These are phyloP conservation scores for Paracanthobrama guichenoti DNA, from an alignment of 2,113 vertebrate genomes.

Conservation along the genomic window DNA sequence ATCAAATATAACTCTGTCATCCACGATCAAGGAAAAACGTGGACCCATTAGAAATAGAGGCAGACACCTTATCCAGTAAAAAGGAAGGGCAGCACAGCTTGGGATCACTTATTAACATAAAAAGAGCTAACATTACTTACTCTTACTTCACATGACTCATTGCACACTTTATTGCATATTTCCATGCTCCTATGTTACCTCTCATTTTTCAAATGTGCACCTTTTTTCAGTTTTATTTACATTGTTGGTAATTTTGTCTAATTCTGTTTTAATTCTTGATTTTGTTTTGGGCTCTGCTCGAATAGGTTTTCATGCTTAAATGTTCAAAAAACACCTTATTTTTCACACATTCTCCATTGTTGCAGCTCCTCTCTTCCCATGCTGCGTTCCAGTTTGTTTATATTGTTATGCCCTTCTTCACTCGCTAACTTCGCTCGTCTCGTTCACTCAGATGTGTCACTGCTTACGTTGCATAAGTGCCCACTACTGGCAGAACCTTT, in stretches of 20 bases:
- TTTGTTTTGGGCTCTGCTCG: too few species aligned
- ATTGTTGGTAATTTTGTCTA: neutral
- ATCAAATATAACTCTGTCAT: neutral
- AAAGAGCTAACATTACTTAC: neutral
- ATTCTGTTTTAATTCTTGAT: too few species aligned
- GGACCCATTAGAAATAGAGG: neutral
- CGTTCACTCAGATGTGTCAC: too few species aligned
- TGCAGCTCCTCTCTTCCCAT: too few species aligned
- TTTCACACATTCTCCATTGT: too few species aligned
- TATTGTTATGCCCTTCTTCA: too few species aligned
- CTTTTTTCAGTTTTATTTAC: neutral
- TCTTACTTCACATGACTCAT: neutral
- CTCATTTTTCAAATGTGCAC: neutral
- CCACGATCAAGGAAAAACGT: neutral
- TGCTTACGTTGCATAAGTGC: too few species aligned
- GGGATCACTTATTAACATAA: neutral
- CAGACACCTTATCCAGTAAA: neutral
- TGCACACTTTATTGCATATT: neutral
- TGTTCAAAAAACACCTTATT: too few species aligned
- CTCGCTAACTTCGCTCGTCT: too few species aligned
- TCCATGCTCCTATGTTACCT: neutral
- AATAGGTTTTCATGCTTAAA: too few species aligned
- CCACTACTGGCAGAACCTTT: too few species aligned
- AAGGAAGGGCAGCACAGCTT: neutral
- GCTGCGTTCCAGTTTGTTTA: too few species aligned